Base-by-base conservation (phyloP, 1,140 invertebrate genomes). In the Drosophila arizonae region DNA sequence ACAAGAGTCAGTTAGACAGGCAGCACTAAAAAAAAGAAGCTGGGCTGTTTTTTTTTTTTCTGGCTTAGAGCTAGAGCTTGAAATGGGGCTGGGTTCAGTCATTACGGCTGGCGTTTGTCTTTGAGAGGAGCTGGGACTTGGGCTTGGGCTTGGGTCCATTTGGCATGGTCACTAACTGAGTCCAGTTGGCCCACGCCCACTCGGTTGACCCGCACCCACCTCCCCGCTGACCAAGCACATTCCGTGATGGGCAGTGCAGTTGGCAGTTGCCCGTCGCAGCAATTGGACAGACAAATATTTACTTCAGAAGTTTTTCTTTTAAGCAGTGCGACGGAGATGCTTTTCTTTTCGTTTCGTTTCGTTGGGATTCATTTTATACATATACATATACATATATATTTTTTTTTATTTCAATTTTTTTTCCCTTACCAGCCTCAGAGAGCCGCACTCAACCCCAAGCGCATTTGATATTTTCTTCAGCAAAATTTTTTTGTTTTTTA, bases 261-360 rank as follows among this genome's bases (percentile, higher is more conserved):
- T 84, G 84, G 84, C 84, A 87, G 84, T 33, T 33, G 33, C 72
- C 73, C 8, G 75, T 75, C 79, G 79, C 74, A 84, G 84, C 84
- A 87, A 87, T 88, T 87, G 84, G 84, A 88, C 84, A 89, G 84
- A 88, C 84, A 88, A 87, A 87, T 87, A 87, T 87, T 87, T 87
- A 87, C 84, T 87, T 87, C 84, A 87, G 70, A 88, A 87, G 80
- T 87, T 87, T 87, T 87, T 82, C 82, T 82, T 87, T 87, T 82
- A 87, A 87, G 84, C 79, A 79, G 62, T 75, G 81, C 77, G 76
- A 78, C 45, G 54, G 51, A 61, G 58, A 50, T 63, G 72, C 63
- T 72, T 61, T 67, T 74, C 62, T 78, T 73, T 69, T 70, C 70
- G 15, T 51, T 33, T 28, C 28, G 28, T 39, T 50, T 28, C 56